phyloP scores from a whole-genome alignment of 2,113 vertebrate species.

The Plectropomus leopardus region DNA sequence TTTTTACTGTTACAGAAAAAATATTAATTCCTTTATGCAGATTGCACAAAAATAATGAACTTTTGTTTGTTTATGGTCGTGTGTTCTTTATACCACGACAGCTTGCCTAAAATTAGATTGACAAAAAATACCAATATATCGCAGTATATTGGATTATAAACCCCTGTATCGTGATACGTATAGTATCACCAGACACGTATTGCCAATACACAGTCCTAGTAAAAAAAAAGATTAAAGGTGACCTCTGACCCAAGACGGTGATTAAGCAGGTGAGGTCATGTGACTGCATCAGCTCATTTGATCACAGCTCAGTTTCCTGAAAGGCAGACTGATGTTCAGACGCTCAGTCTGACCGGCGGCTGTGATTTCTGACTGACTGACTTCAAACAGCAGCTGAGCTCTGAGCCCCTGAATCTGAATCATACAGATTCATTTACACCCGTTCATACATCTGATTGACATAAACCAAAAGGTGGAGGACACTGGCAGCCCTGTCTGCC shows the following conservation, averaged over 20 bases:
- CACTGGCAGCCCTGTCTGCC: not conserved
- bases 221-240: not conserved
- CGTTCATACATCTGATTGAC: not conserved
- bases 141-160: too few species aligned
- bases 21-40: too few species aligned
- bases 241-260: not conserved
- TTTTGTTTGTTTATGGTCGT: too few species aligned
- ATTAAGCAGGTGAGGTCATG: not conserved
- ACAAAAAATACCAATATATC: too few species aligned
- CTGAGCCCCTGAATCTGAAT: not conserved
- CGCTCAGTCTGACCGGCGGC: not conserved
- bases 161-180: too few species aligned
- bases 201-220: too few species aligned
- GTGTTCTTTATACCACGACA: too few species aligned
- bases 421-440: not conserved
- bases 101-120: too few species aligned
- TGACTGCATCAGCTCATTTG: not conserved
- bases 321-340: conserved; percentile 6
- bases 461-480: not conserved
- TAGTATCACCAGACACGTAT: too few species aligned
- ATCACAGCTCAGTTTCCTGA: not conserved
- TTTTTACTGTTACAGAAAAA: too few species aligned
- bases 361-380: conserved; percentile 3
- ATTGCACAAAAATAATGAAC: too few species aligned
- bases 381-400: conserved; percentile 27